phyloP scores from a whole-genome alignment of 2,888 invertebrate species.

The Lasioglossum malachurum region DNA sequence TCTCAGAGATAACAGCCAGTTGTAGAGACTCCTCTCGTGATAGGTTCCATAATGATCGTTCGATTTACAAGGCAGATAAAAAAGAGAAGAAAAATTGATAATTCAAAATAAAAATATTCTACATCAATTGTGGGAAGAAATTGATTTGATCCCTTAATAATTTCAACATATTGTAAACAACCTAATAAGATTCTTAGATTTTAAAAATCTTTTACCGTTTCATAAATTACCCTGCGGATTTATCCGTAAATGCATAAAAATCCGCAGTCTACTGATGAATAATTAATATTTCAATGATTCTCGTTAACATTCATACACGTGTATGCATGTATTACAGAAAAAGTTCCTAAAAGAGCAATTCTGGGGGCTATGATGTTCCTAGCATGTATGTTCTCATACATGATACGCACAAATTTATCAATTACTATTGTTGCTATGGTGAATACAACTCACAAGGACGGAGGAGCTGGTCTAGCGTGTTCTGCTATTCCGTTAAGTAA shows the following conservation, averaged over 20 bases:
- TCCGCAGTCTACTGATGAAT: neutral
- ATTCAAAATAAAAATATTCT: too few relatives aligned
- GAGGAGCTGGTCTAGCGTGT: slow-evolving; percentile 63
- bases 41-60: neutral
- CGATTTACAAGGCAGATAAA: neutral
- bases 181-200: too few relatives aligned
- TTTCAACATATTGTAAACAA: too few relatives aligned
- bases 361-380: slow-evolving; percentile 90
- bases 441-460: slow-evolving; percentile 64
- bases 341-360: slow-evolving; percentile 86
- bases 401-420: slow-evolving; percentile 92
- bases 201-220: too few relatives aligned
- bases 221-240: too few relatives aligned
- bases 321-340: slow-evolving; percentile 79
- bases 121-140: too few relatives aligned
- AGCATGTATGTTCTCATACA: slow-evolving; percentile 91
- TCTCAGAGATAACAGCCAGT: neutral
- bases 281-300: neutral
- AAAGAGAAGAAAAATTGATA: neutral
- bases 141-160: too few relatives aligned
- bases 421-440: slow-evolving; percentile 85
- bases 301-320: neutral
- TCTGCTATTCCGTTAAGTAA: neutral
- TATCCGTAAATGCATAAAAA: too few relatives aligned
- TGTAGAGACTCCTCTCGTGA: neutral